Percentiles rank a stretch among this genome's conserved stretches.
phyloP scores from a whole-genome alignment of 2,888 invertebrate species.

The Sicus ferrugineus region DNA sequence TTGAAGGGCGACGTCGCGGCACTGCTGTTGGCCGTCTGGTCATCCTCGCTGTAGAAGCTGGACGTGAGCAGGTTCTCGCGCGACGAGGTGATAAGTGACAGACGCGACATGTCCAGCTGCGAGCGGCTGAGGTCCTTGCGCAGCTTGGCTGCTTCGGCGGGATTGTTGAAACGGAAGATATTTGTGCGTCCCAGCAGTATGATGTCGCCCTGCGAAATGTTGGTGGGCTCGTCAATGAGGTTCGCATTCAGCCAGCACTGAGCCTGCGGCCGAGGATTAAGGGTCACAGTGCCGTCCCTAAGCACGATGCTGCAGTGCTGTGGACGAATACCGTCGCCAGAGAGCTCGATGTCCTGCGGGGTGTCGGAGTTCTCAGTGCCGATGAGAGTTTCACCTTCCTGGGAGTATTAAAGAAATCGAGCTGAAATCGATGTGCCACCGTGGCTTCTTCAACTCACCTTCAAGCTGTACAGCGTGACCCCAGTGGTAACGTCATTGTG shows the following conservation, averaged over 20 bases:
- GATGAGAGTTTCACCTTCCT: conserved; percentile 87
- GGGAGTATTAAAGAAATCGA: conserved; percentile 24
- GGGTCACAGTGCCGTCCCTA: conserved; percentile 75
- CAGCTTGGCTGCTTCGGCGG: conserved; percentile 85
- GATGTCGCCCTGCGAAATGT: conserved; percentile 83
- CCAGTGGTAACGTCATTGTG: conserved; percentile 93
- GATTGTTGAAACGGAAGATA: conserved; percentile 90
- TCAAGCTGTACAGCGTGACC: conserved; percentile 88
- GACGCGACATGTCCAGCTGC: conserved; percentile 78
- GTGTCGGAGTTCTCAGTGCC: conserved; percentile 76
- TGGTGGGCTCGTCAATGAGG: conserved; percentile 78
- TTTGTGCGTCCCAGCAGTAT: conserved; percentile 79
- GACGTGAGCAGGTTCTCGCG: conserved; percentile 72
- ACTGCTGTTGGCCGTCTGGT: conserved; percentile 48
- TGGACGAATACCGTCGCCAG: conserved; percentile 78
- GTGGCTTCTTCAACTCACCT: conserved; percentile 66
- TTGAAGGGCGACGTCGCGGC: conserved; percentile 55
- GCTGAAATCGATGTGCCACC: no score
- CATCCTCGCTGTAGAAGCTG: conserved; percentile 60
- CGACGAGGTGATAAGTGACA: conserved; percentile 80
- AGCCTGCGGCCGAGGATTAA: conserved; percentile 76
- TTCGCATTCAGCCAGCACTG: conserved; percentile 86
- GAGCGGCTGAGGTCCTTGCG: conserved; percentile 75
- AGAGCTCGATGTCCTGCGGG: conserved; percentile 79
- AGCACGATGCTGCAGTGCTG: conserved; percentile 81